phyloP scores from a whole-genome alignment of 1,140 invertebrate species.

The Drosophila lacertosa region DNA sequence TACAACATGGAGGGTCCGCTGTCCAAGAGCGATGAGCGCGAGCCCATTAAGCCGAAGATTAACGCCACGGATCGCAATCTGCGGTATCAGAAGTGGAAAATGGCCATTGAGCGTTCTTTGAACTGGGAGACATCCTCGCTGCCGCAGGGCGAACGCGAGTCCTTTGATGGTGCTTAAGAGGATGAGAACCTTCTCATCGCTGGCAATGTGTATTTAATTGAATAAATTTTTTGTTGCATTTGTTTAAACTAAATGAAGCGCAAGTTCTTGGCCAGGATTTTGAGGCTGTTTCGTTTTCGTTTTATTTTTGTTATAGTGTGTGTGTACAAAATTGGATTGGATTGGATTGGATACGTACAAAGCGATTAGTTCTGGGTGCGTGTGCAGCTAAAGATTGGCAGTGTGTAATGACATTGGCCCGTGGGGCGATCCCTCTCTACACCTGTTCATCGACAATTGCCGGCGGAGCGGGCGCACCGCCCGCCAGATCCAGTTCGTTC shows the following conservation, averaged over 20 bases:
- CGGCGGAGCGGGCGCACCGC: constrained; percentile 40
- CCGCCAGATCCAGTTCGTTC: constrained; percentile 70
- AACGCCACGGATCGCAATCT: constrained; percentile 89
- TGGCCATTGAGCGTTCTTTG: constrained; percentile 91
- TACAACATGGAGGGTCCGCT: constrained; percentile 85
- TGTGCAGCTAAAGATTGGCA: constrained; percentile 64
- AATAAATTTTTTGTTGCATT: constrained; percentile 7
- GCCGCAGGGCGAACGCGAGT: constrained; percentile 60
- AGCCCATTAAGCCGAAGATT: constrained; percentile 88
- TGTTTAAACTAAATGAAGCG: background rate
- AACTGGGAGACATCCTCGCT: constrained; percentile 88
- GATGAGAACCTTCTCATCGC: background rate
- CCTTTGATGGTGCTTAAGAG: constrained; percentile 61
- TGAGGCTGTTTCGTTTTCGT: background rate
- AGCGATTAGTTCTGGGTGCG: constrained; percentile 54
- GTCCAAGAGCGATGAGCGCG: constrained; percentile 77
- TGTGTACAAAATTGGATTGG: constrained; percentile 72
- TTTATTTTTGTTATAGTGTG: constrained; percentile 55
- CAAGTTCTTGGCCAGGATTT: background rate
- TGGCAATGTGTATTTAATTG: constrained; percentile 14
- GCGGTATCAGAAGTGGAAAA: constrained; percentile 92
- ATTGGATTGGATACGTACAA: constrained; percentile 70
- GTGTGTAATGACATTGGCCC: constrained; percentile 42
- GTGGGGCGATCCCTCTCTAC: constrained; percentile 21
- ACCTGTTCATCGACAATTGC: constrained; percentile 60